These are phyloP conservation scores for Lepas anatifera DNA, from an alignment of 2,888 invertebrate genomes.

Conservation along the genomic window DNA sequence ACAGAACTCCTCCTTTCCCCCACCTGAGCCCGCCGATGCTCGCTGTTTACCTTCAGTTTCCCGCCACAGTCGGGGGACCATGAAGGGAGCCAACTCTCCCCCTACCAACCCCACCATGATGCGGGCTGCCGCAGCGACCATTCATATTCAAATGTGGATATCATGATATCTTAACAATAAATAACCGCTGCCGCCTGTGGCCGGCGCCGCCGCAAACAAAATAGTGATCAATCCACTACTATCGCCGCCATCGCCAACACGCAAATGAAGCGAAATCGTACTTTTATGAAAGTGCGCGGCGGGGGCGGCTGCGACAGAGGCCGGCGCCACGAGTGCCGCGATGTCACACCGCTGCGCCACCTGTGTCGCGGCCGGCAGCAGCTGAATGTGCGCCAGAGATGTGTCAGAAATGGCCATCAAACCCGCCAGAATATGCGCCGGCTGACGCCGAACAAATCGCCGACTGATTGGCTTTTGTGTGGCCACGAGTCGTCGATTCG, in stretches of 20 bases:
- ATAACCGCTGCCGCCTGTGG: neutral
- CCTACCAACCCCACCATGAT: neutral
- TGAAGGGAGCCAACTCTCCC: too few species aligned
- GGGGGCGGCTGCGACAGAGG: neutral
- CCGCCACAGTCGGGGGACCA: too few species aligned
- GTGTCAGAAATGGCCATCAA: too few species aligned
- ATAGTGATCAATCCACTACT: neutral
- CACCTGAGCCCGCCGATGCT: too few species aligned
- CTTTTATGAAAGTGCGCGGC: slow-evolving; percentile 3
- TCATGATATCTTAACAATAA: slow-evolving; percentile 2
- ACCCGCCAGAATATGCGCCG: too few species aligned
- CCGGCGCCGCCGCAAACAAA: neutral
- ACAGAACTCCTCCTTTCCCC: too few species aligned
- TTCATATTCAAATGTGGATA: slow-evolving; percentile 8
- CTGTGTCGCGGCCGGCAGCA: neutral
- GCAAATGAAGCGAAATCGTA: neutral
- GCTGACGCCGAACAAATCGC: too few species aligned
- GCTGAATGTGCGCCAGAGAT: too few species aligned
- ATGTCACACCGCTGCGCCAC: neutral
- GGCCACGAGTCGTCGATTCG: too few species aligned
- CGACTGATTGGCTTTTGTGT: too few species aligned
- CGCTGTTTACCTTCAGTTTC: too few species aligned
- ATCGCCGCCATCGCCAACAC: neutral
- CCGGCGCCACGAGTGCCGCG: neutral
- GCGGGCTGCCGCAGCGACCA: neutral